Base-by-base conservation (phyloP, 2,113 vertebrate genomes). In the Sminthopsis crassicaudata region DNA sequence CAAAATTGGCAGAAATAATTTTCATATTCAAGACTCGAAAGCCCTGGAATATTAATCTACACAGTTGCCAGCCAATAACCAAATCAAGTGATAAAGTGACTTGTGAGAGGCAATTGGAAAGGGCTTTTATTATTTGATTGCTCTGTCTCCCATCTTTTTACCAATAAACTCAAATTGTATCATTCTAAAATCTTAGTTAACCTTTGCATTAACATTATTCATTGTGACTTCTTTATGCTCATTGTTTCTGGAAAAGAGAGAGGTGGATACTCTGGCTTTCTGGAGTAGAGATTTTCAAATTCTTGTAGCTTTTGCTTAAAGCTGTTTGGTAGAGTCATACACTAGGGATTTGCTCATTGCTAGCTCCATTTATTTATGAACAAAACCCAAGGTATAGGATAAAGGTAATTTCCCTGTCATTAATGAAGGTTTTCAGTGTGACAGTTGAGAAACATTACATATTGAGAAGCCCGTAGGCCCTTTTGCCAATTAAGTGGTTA, bases 1-100 rank as follows among this genome's bases (percentile, higher is more conserved):
- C 91, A 96, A 97, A 97, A 97, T 96, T 98, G 97, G 90, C 97
- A 97, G 95, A 93, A 97, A 97, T 92, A 92, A 95, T 91, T 96
- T 98, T 96, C 96, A 96, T 97, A 93, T 95, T 94, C 90, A 94
- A 96, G 57, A 53, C 50, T 89, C 95, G 90, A 94, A 95, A 8
- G 36, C 54, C 7, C 51, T 8, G 16, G 92, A 95, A 92, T 96
- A 96, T 96, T 96, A 97, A 97, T 98, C 94, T 97, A 46, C 10
- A 90, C 90, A 46, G 88, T 96, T 94, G 94, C 93, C 95, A 97
- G 94, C 94, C 97, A 96, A 97, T 94, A 97, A 95, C 90, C 53
- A 96, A 94, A 97, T 96, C 96, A 98, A 97, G 95, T 94, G 95
- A 95, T 96, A 84, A 93, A 48, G 8, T 50, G 95, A 57, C n/a